A percentile compares a stretch with the other conserved stretches of the same genome.
Conservation (phyloP, 2,113 vertebrate species). For the Pithys albifrons region DNA sequence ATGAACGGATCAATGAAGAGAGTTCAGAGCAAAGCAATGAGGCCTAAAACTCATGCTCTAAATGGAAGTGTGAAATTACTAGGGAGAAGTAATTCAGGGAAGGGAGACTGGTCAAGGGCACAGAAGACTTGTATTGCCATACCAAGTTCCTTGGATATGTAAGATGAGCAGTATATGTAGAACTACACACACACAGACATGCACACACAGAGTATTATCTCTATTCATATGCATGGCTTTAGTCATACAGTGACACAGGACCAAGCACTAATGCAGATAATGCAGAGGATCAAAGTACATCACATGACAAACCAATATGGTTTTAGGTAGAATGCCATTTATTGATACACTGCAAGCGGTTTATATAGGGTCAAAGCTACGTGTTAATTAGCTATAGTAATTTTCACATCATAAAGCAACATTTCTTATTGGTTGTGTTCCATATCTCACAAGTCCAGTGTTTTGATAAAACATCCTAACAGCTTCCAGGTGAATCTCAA, state of each 20-base stretch:
- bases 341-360: no score
- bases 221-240: neutral
- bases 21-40: neutral
- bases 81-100: neutral
- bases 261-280: no score
- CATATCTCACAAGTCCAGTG: no score
- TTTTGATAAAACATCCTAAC: no score
- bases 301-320: no score
- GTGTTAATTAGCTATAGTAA: no score
- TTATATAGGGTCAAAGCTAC: no score
- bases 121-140: neutral
- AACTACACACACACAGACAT: neutral
- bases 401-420: no score
- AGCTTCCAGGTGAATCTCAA: no score
- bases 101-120: neutral
- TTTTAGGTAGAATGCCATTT: no score
- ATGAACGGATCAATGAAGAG: neutral
- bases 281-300: no score
- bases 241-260: neutral
- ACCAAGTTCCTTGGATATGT: neutral
- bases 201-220: neutral
- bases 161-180: neutral
- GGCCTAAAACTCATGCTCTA: neutral
- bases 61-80: neutral
- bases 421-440: no score